Conservation (phyloP, 2,797 vertebrate species). For the Eulemur rubriventer region DNA sequence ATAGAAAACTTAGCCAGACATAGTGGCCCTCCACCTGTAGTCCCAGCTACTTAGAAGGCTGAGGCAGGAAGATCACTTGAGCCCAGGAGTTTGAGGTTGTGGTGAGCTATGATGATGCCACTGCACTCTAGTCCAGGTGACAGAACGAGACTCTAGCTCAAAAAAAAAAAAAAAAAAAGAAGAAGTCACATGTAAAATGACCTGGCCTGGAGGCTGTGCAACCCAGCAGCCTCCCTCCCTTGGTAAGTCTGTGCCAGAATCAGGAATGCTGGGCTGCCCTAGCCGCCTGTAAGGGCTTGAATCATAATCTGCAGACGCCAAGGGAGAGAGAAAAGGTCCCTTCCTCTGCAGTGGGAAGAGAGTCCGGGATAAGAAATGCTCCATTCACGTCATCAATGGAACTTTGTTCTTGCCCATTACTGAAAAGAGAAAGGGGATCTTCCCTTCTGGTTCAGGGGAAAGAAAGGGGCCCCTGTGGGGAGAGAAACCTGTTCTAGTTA, state of each 20-base stretch:
- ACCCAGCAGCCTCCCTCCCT: not conserved
- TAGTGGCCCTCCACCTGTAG: not conserved
- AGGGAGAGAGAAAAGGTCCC: not conserved
- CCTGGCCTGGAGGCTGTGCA: not conserved
- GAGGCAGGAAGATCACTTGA: not conserved
- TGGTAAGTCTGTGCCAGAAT: not conserved
- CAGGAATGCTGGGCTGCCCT: not conserved
- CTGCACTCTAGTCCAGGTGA: not conserved
- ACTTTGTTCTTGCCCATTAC: slow-evolving; percentile 60
- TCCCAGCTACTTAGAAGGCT: not conserved
- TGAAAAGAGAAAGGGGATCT: slow-evolving; percentile 67
- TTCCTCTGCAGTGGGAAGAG: not conserved
- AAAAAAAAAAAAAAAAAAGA: not conserved
- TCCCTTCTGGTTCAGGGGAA: slow-evolving; percentile 62
- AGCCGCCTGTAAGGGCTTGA: not conserved
- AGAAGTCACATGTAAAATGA: not conserved
- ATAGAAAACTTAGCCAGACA: not conserved
- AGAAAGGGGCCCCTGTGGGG: slow-evolving; percentile 70
- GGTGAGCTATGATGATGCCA: not conserved
- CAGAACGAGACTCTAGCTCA: not conserved
- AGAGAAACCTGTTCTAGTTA: slow-evolving; percentile 52
- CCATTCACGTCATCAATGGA: slow-evolving; percentile 71
- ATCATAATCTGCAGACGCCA: not conserved
- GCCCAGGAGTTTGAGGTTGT: not conserved
- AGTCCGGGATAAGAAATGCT: slow-evolving; percentile 49